A percentile compares a stretch with the other conserved stretches of the same genome.
Conservation (phyloP, 2,888 invertebrate species). For the Yponomeuta sedellus region DNA sequence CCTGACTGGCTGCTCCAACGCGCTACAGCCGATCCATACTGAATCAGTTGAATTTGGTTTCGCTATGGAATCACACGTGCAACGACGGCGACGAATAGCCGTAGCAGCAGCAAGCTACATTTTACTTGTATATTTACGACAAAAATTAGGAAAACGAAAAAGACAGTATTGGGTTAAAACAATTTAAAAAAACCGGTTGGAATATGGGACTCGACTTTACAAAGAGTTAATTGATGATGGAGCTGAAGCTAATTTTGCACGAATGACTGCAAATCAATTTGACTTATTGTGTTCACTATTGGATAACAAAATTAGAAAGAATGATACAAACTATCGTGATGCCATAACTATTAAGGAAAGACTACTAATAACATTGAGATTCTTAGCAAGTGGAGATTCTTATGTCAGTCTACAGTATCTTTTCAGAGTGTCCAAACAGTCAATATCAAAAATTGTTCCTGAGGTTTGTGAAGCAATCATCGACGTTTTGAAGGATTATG, state of each 20-base stretch:
- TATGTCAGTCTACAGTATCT: slow-evolving; percentile 6
- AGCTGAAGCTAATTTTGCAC: slow-evolving; percentile 9
- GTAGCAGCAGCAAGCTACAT: slow-evolving; percentile 12
- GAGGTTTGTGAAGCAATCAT: slow-evolving; percentile 10
- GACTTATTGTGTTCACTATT: slow-evolving; percentile 4
- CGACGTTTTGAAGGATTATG: slow-evolving; percentile 8
- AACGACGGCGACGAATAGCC: slow-evolving; percentile 14
- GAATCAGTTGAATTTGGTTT: slow-evolving; percentile 11
- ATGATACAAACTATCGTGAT: slow-evolving; percentile 4
- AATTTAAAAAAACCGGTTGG: slow-evolving; percentile 15
- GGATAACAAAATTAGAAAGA: background rate
- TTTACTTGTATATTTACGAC: slow-evolving; percentile 14
- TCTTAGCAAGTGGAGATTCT: slow-evolving; percentile 13
- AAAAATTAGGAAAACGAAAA: slow-evolving; percentile 15
- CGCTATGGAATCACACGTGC: slow-evolving; percentile 14
- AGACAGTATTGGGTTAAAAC: slow-evolving; percentile 16
- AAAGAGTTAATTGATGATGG: slow-evolving; percentile 15
- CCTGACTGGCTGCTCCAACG: slow-evolving; percentile 11
- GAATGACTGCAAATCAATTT: slow-evolving; percentile 1
- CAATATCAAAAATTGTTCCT: slow-evolving; percentile 8
- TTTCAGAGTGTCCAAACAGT: slow-evolving; percentile 12
- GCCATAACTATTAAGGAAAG: slow-evolving; percentile 7
- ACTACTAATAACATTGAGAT: slow-evolving; percentile 11
- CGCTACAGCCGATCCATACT: slow-evolving; percentile 14
- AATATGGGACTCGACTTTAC: slow-evolving; percentile 15